Conservation (phyloP, 2,888 invertebrate genomes). For the Hedychridium roseum region DNA sequence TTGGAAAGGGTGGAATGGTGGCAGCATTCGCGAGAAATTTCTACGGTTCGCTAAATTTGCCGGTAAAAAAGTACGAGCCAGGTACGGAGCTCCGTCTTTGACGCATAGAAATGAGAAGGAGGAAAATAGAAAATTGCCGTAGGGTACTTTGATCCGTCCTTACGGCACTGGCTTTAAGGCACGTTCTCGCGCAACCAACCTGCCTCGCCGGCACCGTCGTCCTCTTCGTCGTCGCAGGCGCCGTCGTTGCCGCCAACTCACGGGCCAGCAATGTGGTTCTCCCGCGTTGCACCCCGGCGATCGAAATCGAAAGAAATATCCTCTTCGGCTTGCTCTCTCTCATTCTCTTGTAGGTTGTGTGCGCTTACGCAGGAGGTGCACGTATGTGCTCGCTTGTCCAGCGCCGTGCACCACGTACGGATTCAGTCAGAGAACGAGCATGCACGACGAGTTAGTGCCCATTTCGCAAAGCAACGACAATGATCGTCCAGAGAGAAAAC, state of each 20-base stretch:
- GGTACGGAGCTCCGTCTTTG: background rate
- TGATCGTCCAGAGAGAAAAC: slow-evolving; percentile 49
- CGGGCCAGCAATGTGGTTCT: slow-evolving; percentile 56
- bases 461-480: slow-evolving; percentile 59
- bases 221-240: slow-evolving; percentile 8
- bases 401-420: slow-evolving; percentile 5
- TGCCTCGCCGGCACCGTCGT: slow-evolving; percentile 13
- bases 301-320: slow-evolving; percentile 51
- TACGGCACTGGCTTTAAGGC: slow-evolving; percentile 18
- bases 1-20: no score
- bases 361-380: background rate
- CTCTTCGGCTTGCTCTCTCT: slow-evolving; percentile 12
- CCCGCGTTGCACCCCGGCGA: slow-evolving; percentile 39
- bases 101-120: no score
- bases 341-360: slow-evolving; percentile 7
- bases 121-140: background rate
- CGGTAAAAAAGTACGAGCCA: background rate
- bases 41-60: no score
- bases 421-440: no score
- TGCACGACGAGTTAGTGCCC: slow-evolving; percentile 25
- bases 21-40: no score
- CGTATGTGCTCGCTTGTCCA: slow-evolving; percentile 1
- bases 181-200: slow-evolving; percentile 11
- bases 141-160: background rate
- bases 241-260: slow-evolving; percentile 43